phyloP scores from a whole-genome alignment of 2,797 vertebrate species.

The Anabacerthia variegaticeps region DNA sequence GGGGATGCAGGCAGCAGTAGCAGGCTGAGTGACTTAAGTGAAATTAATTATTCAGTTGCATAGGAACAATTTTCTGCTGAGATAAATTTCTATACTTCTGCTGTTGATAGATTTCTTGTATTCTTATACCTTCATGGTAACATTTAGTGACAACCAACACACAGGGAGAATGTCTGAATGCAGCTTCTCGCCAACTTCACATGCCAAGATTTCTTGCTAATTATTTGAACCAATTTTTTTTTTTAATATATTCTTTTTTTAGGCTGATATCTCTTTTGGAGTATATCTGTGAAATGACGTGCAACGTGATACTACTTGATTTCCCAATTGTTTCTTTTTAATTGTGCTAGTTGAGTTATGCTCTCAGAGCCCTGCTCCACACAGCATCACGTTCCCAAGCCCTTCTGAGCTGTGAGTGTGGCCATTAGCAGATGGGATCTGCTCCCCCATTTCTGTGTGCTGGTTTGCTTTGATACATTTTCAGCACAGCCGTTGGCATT shows the following conservation, averaged over 20 bases:
- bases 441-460: background rate
- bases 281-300: background rate
- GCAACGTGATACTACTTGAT: background rate
- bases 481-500: slow-evolving; percentile 32
- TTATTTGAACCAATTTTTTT: slow-evolving; percentile 8
- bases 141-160: background rate
- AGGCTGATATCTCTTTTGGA: slow-evolving; percentile 18
- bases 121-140: background rate
- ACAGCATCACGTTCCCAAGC: background rate
- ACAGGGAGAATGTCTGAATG: background rate
- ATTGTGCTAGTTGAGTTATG: background rate
- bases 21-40: slow-evolving; percentile 31
- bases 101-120: slow-evolving; percentile 12
- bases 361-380: background rate
- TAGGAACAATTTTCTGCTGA: slow-evolving; percentile 59
- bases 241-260: slow-evolving; percentile 13
- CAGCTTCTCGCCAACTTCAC: background rate
- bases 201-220: background rate
- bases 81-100: slow-evolving; percentile 11
- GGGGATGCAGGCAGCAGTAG: background rate
- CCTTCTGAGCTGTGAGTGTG: background rate
- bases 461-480: slow-evolving; percentile 5
- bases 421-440: slow-evolving; percentile 29
- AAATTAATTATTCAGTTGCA: slow-evolving; percentile 49
- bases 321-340: background rate